A percentile compares a stretch with the other conserved stretches of the same genome.
Conservation (phyloP, 2,888 invertebrate genomes). For the Polietes domitor region DNA sequence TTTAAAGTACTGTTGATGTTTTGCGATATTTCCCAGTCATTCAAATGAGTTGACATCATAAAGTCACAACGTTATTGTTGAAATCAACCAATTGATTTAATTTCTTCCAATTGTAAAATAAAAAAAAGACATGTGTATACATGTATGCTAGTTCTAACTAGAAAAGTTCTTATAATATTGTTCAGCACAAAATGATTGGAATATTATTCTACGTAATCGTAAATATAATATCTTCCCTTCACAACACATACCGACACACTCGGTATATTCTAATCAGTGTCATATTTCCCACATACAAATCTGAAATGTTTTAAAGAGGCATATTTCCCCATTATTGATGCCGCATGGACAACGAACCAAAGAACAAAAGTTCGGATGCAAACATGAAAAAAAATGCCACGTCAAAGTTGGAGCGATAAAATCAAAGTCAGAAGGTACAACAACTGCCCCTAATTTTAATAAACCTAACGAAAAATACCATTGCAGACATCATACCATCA, state of each 20-base stretch:
- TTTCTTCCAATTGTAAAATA: too few relatives aligned
- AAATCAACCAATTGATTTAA: too few relatives aligned
- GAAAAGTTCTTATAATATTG: too few relatives aligned
- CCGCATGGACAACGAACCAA: conserved; percentile 1
- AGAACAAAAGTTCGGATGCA: not conserved
- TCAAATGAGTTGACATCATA: too few relatives aligned
- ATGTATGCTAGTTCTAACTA: too few relatives aligned
- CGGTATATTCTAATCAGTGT: not conserved
- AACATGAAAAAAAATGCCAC: conserved; percentile 2
- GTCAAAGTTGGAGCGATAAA: conserved; percentile 3
- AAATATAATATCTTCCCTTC: too few relatives aligned
- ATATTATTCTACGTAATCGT: too few relatives aligned
- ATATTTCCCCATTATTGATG: conserved; percentile 4
- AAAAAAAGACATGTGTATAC: too few relatives aligned
- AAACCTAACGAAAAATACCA: not conserved
- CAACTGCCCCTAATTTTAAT: conserved; percentile 18
- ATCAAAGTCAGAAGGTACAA: not conserved
- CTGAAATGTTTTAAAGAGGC: not conserved
- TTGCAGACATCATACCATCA: not conserved
- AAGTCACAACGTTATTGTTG: too few relatives aligned
- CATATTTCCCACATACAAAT: not conserved
- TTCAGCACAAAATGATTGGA: too few relatives aligned
- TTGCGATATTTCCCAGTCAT: too few relatives aligned
- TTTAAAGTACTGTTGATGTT: too few relatives aligned
- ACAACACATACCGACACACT: not conserved